A percentile compares a stretch with the other conserved stretches of the same genome.
These are phyloP conservation scores for Tromatobia lineatoria DNA, from an alignment of 2,888 invertebrate genomes.

Conservation along the genomic window DNA sequence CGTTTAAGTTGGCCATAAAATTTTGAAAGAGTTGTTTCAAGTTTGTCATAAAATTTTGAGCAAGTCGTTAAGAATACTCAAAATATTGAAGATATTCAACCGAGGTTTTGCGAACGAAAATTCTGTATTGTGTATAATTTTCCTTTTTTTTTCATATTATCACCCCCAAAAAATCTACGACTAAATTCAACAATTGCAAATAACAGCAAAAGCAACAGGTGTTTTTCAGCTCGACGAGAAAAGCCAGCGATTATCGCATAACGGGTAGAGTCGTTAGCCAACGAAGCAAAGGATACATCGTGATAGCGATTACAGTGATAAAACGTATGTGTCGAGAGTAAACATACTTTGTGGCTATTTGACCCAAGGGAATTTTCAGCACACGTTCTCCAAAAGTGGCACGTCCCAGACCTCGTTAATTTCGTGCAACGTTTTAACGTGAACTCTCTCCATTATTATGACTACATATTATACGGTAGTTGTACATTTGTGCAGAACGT, in stretches of 20 bases:
- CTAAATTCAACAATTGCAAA: constrained; percentile 5
- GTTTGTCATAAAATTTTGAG: no score
- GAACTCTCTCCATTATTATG: constrained; percentile 35
- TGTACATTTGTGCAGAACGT: background rate
- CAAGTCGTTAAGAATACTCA: no score
- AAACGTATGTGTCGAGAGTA: background rate
- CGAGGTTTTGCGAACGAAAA: no score
- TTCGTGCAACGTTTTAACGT: constrained; percentile 11
- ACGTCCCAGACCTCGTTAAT: constrained; percentile 37
- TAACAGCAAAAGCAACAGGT: constrained; percentile 12
- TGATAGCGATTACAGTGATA: background rate
- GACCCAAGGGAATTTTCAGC: constrained; percentile 7
- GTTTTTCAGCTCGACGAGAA: constrained; percentile 13
- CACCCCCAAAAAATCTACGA: background rate
- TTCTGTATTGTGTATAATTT: no score
- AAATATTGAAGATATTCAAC: no score
- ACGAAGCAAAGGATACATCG: background rate
- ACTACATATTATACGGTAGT: constrained; percentile 25
- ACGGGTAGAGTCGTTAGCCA: constrained; percentile 3
- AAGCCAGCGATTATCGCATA: constrained; percentile 23
- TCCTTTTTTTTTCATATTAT: background rate
- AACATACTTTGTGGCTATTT: constrained; percentile 1
- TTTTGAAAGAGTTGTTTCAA: no score
- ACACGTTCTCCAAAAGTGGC: constrained; percentile 20
- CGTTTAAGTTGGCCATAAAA: no score